These are phyloP conservation scores for Epizoanthus scotinus DNA, from an alignment of 92 coral and sea anemone genomes.

Conservation along the genomic window DNA sequence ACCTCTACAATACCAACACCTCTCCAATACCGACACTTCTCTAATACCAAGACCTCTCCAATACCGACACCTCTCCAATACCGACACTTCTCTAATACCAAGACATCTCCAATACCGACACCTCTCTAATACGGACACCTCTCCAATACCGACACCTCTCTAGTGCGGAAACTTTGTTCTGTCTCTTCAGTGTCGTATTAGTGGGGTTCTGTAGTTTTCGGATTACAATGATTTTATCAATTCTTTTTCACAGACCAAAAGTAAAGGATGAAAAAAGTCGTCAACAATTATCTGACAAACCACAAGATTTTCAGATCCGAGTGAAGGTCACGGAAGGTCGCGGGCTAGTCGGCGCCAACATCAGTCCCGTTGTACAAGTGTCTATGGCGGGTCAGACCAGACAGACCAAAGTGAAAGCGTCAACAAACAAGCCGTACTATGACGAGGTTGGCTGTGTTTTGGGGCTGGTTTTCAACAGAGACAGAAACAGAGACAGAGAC, in stretches of 20 bases:
- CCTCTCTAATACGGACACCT: no score
- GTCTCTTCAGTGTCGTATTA: background rate
- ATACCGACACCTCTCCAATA: no score
- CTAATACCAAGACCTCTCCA: no score
- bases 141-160: no score
- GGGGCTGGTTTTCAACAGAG: no score
- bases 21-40: no score
- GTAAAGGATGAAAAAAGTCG: constrained; percentile 14
- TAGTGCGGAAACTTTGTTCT: no score
- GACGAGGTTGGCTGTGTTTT: constrained; percentile 70
- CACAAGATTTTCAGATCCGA: constrained; percentile 68
- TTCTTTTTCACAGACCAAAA: background rate
- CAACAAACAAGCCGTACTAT: constrained; percentile 90
- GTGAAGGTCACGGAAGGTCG: constrained; percentile 93
- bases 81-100: no score
- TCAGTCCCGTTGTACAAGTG: constrained; percentile 94
- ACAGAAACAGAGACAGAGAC: background rate
- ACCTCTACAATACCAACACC: no score
- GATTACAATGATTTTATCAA: background rate
- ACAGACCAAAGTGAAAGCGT: constrained; percentile 85
- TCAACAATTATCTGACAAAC: constrained; percentile 21
- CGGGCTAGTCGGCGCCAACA: constrained; percentile 85
- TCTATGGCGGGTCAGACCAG: constrained; percentile 77
- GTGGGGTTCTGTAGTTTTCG: background rate
- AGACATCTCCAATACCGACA: no score